phyloP scores from a whole-genome alignment of 2,797 vertebrate species.

The Squalus acanthias region DNA sequence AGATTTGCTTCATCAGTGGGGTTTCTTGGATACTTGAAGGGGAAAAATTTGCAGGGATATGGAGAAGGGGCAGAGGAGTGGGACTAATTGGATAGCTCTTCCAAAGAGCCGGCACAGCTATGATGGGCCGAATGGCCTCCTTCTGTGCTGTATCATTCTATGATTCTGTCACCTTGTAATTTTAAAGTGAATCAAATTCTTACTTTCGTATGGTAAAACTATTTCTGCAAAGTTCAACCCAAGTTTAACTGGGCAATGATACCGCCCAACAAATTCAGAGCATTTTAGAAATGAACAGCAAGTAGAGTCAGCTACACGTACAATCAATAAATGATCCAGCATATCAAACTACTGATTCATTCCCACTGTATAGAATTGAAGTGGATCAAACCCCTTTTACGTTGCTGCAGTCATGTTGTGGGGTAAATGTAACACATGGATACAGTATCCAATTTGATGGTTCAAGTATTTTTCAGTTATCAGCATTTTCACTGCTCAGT shows the following conservation, averaged over 20 bases:
- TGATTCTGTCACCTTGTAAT: not conserved
- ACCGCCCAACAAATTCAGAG: not conserved
- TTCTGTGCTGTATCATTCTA: not conserved
- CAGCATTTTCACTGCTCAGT: not conserved
- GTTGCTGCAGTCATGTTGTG: not conserved
- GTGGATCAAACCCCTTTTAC: not conserved
- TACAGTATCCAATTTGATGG: not conserved
- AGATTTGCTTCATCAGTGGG: not conserved
- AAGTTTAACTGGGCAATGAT: not conserved
- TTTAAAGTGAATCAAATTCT: not conserved
- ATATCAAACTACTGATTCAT: not conserved
- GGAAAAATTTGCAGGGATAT: not conserved
- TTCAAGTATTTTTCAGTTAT: not conserved
- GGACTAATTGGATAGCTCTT: not conserved
- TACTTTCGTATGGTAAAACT: not conserved
- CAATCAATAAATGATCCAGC: not conserved
- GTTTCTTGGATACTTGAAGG: not conserved
- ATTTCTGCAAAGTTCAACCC: not conserved
- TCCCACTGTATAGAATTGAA: not conserved
- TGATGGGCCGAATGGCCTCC: not conserved
- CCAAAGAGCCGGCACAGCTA: not conserved
- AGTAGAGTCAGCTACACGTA: not conserved
- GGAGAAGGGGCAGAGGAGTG: not conserved
- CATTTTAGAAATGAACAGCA: not conserved
- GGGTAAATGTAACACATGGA: not conserved